phyloP scores from a whole-genome alignment of 2,113 vertebrate genomes.

The Piliocolobus tephrosceles region DNA sequence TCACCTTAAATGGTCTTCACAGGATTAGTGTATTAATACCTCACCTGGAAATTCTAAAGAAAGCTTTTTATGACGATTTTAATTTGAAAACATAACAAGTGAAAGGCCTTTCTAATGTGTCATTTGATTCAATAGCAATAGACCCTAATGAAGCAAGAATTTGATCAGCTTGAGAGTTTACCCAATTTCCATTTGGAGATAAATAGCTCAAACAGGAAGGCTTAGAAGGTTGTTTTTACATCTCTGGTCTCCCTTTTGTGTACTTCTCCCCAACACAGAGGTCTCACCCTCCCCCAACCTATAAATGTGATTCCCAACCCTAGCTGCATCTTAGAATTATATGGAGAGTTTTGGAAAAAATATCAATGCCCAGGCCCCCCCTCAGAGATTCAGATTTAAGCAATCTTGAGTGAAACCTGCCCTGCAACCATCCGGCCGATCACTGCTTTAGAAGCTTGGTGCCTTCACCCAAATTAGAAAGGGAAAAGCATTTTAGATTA shows the following conservation, averaged over 20 bases:
- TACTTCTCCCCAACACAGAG: background rate
- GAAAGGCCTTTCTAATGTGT: background rate
- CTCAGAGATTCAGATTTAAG: background rate
- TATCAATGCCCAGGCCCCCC: background rate
- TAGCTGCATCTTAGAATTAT: background rate
- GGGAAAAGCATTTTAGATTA: background rate
- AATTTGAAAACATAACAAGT: background rate
- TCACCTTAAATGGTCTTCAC: background rate
- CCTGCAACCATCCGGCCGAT: background rate
- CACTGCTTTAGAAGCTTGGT: background rate
- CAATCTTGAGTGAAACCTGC: background rate
- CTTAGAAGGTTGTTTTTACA: background rate
- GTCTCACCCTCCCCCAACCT: background rate
- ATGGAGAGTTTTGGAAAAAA: background rate
- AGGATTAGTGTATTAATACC: background rate
- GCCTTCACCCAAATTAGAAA: background rate
- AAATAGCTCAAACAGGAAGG: background rate
- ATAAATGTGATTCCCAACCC: background rate
- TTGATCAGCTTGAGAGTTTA: background rate
- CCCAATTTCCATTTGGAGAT: background rate
- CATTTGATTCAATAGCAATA: background rate
- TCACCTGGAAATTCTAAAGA: background rate
- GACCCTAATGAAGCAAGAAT: background rate
- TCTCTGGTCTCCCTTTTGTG: background rate
- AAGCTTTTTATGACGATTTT: background rate